Percentiles rank a stretch among this genome's conserved stretches.
Conservation (phyloP, 1,140 invertebrate species). For the Neodiprion lecontei region DNA sequence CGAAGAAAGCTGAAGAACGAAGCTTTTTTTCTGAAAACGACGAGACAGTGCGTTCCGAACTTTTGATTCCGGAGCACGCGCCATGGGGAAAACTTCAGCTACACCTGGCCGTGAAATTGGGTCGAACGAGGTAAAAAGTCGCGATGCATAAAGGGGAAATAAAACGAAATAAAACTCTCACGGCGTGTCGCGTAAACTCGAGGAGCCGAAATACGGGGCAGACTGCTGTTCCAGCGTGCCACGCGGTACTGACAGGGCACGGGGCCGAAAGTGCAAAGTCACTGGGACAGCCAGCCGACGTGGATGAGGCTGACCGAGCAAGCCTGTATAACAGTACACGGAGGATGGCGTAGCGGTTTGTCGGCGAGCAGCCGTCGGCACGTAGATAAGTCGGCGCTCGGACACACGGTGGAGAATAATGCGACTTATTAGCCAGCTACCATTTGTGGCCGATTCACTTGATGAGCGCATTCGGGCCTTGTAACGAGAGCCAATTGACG, state of each 20-base stretch:
- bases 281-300: background rate
- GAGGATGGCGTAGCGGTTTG: too few relatives aligned
- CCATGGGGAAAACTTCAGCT: background rate
- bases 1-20: too few relatives aligned
- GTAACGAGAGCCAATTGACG: conserved; percentile 32
- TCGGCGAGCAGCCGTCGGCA: background rate
- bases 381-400: background rate
- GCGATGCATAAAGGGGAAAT: background rate
- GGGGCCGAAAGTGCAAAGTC: too few relatives aligned
- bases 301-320: background rate
- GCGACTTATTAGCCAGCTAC: conserved; percentile 39
- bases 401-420: conserved; percentile 32
- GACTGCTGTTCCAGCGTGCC: too few relatives aligned
- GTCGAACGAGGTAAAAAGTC: conserved; percentile 8
- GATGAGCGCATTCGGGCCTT: conserved; percentile 25
- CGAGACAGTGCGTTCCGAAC: background rate
- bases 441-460: conserved; percentile 37
- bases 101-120: conserved; percentile 22
- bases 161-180: too few relatives aligned
- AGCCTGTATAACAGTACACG: background rate
- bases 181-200: too few relatives aligned
- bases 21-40: too few relatives aligned
- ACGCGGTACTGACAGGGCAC: too few relatives aligned
- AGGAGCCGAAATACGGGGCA: too few relatives aligned
- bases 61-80: conserved; percentile 1